Base-by-base conservation (phyloP, 2,797 vertebrate species). In the Artibeus jamaicensis region DNA sequence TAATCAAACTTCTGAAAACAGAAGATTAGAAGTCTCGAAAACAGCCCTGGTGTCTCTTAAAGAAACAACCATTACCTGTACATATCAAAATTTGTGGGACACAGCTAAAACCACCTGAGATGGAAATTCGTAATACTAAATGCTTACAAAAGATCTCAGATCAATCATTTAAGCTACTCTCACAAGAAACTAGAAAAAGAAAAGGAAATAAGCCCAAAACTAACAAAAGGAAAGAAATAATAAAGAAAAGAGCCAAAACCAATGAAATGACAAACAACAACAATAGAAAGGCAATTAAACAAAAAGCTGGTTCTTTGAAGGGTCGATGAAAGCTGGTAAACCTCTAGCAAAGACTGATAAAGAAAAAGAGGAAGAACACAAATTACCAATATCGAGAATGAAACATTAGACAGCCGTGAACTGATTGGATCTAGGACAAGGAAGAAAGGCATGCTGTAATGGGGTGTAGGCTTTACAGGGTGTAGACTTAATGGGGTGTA, bases 361-460 rank as follows among this genome's bases (percentile, higher is more conserved):
- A 84, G 50, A 79, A 91, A 24, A 79, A 34, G n/a, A 65, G n/a
- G 48, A 82, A 73, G 46, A 62, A 16, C 62, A n/a, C 62, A 65
- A 65, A 65, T n/a, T 65, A 65, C 29, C 46, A 19, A 19, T 32
- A 37, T 67, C 32, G 55, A 55, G 42, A 59, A 34, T 59, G 59
- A 46, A 86, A 57, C 50, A 18, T 24, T n/a, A 26, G 37, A 99
- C 99, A 0, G 99, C 98, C 18, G 99, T 99, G 6, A 99, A 98
- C 97, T 99, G 99, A 5, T 99, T 99, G 99, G 34, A 99, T 98
- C 99, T 99, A 86, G n/a, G n/a, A 67, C 0, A n/a, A 46, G 53
- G 24, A 50, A 50, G 16, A 59, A 59, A 59, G 57, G 57, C 24
- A 29, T 59, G 55, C 24, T 26, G 57, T 29, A 11, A 59, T 59